phyloP scores from a whole-genome alignment of 1,140 invertebrate species.

The Gryllus bimaculatus region DNA sequence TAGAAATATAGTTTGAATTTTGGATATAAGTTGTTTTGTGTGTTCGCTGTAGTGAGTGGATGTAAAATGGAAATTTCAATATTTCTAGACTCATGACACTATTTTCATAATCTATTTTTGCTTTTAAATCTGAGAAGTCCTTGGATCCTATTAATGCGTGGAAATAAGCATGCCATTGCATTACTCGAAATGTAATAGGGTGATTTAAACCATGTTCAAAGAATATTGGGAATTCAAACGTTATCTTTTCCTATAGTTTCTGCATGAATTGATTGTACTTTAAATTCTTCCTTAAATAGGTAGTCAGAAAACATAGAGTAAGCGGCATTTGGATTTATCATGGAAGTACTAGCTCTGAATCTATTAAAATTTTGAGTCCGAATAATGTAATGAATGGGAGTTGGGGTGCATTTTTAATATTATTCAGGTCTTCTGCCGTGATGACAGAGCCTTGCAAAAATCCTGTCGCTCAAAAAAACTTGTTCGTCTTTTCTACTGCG shows the following conservation, averaged over 20 bases:
- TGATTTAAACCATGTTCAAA: neutral
- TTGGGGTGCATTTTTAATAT: neutral
- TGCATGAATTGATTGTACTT: conserved; percentile 6
- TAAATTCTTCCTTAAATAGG: neutral
- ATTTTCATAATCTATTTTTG: too few species aligned
- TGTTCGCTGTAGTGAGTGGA: too few species aligned
- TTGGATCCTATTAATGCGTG: neutral
- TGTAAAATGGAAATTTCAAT: too few species aligned
- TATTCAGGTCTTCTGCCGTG: neutral
- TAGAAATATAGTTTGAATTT: too few species aligned
- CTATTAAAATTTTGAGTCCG: neutral
- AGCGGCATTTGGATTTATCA: neutral
- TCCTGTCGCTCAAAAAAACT: neutral
- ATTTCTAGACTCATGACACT: too few species aligned
- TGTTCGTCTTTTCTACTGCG: neutral
- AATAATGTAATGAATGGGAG: neutral
- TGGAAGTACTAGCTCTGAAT: neutral
- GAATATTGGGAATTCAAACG: conserved; percentile 4
- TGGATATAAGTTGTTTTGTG: too few species aligned
- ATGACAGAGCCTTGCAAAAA: neutral
- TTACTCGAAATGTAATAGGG: neutral
- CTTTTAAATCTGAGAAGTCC: too few species aligned
- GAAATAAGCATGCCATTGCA: neutral
- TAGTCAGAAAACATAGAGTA: neutral
- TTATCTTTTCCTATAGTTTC: conserved; percentile 2